phyloP scores from a whole-genome alignment of 2,113 vertebrate species.

The Nycticebus coucang region DNA sequence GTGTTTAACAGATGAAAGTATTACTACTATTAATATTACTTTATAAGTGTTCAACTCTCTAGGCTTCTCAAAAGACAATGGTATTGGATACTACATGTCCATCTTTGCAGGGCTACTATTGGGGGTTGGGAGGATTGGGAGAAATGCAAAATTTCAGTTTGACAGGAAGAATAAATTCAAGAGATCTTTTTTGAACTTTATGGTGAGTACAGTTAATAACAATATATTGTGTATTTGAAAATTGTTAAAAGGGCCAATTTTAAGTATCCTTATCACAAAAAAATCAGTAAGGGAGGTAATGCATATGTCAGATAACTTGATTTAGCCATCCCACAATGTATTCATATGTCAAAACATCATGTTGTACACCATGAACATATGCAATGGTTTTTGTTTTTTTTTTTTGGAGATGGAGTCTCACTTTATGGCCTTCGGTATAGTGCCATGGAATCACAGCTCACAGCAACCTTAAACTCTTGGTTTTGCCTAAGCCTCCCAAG shows the following conservation, averaged over 20 bases:
- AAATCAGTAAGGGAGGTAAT: neutral
- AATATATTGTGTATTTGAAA: neutral
- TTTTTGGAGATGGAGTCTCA: too few relatives aligned
- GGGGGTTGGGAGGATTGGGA: neutral
- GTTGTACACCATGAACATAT: neutral
- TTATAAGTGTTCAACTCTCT: neutral
- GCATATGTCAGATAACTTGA: neutral
- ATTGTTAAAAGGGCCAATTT: neutral
- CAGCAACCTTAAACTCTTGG: too few relatives aligned
- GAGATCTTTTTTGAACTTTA: neutral
- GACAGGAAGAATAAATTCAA: neutral
- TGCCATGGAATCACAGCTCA: too few relatives aligned
- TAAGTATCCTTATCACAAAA: neutral
- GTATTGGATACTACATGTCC: neutral
- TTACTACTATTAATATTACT: neutral
- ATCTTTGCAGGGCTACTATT: neutral
- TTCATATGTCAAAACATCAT: neutral
- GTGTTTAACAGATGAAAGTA: neutral
- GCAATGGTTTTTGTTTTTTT: neutral
- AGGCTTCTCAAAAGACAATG: neutral
- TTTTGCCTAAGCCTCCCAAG: too few relatives aligned
- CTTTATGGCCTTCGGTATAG: too few relatives aligned
- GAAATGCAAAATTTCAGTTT: neutral
- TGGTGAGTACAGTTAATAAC: neutral
- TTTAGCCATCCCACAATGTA: neutral